These are phyloP conservation scores for Epinotia ramella DNA, from an alignment of 2,888 invertebrate species.

Conservation along the genomic window DNA sequence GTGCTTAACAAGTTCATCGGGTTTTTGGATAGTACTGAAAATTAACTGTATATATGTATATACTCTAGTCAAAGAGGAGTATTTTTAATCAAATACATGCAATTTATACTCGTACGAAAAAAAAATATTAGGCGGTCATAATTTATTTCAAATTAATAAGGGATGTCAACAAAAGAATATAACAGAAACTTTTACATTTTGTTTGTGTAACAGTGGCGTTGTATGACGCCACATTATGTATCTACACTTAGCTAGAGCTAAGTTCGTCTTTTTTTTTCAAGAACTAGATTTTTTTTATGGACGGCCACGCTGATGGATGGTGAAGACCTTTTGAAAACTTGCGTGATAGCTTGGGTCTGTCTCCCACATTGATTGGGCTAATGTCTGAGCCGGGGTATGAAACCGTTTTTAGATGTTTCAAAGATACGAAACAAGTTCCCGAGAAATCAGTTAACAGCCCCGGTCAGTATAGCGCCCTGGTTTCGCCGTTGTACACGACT, in stretches of 20 bases:
- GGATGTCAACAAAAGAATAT: too few relatives aligned
- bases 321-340: too few relatives aligned
- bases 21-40: conserved; percentile 15
- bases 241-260: too few relatives aligned
- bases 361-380: neutral
- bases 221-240: too few relatives aligned
- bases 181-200: too few relatives aligned
- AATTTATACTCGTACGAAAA: too few relatives aligned
- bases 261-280: too few relatives aligned
- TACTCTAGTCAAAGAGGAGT: conserved; percentile 6
- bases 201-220: too few relatives aligned
- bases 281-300: too few relatives aligned
- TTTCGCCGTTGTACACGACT: neutral
- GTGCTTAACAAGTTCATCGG: conserved; percentile 7
- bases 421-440: conserved; percentile 36
- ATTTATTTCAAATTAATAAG: too few relatives aligned
- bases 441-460: conserved; percentile 28
- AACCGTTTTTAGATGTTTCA: conserved; percentile 26
- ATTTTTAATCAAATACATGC: neutral
- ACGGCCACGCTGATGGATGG: too few relatives aligned
- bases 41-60: conserved; percentile 12
- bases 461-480: neutral
- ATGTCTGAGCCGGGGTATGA: neutral
- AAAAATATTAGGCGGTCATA: too few relatives aligned
- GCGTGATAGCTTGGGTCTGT: neutral